Evolutionary conservation across 2,888 invertebrate genomes (phyloP).

Genomic region (Harmothoe impar): DNA sequence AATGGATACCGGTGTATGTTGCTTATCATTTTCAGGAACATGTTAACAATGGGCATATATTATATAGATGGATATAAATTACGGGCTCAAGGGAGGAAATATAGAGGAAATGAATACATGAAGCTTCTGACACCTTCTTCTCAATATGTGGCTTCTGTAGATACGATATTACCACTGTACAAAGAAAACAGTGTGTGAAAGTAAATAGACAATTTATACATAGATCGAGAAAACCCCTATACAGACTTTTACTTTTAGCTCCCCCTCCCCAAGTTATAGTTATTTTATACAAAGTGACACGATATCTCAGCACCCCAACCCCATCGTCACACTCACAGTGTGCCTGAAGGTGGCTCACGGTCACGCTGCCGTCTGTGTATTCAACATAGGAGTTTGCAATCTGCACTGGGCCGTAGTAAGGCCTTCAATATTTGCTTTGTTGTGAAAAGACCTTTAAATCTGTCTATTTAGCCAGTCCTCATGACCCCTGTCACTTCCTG

Average conservation of each 20-base stretch:
- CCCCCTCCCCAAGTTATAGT: neutral
- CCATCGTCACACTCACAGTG: neutral
- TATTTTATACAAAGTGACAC: neutral
- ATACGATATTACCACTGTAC: too few species aligned
- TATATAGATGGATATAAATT: too few species aligned
- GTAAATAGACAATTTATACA: too few species aligned
- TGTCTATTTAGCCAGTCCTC: conserved; percentile 11
- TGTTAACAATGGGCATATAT: too few species aligned
- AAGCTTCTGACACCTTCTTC: too few species aligned
- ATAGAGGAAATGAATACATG: too few species aligned
- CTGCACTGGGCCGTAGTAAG: conserved; percentile 3
- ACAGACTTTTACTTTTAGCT: neutral
- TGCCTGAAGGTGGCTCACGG: neutral
- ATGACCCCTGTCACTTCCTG: conserved; percentile 25
- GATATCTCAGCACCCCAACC: neutral
- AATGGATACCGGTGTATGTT: too few species aligned
- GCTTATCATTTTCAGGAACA: too few species aligned
- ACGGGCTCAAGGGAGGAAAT: too few species aligned
- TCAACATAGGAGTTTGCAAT: neutral
- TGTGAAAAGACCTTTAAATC: conserved; percentile 35
- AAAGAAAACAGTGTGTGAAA: too few species aligned
- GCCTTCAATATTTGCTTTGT: conserved; percentile 35
- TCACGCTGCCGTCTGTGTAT: neutral
- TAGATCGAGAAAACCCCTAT: too few species aligned
- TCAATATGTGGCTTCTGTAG: too few species aligned